phyloP scores from a whole-genome alignment of 1,140 invertebrate species.

The Tetramorium simillimum region DNA sequence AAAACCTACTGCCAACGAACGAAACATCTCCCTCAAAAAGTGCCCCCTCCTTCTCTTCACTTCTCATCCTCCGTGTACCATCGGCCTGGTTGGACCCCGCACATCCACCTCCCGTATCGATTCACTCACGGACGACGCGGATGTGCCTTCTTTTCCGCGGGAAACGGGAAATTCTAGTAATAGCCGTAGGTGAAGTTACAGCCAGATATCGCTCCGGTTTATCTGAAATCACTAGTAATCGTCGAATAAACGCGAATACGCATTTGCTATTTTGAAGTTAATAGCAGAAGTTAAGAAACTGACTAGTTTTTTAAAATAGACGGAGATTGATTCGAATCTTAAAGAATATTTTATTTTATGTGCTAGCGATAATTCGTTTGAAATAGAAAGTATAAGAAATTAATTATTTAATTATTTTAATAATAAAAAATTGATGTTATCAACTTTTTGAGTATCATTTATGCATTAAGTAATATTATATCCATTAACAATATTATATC shows the following conservation, averaged over 20 bases:
- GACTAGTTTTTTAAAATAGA: not conserved
- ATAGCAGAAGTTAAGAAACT: conserved; percentile 1
- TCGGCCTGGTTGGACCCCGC: conserved; percentile 61
- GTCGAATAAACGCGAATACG: not conserved
- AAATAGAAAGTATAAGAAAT: not conserved
- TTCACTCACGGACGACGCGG: conserved; percentile 77
- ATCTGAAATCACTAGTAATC: not conserved
- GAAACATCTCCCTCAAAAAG: conserved; percentile 85
- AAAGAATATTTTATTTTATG: not conserved
- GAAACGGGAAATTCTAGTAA: conserved; percentile 35
- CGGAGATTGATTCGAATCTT: not conserved
- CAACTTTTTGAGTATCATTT: not conserved
- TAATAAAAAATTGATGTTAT: not conserved
- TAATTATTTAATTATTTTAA: not conserved
- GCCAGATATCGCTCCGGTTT: not conserved
- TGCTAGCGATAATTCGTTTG: not conserved
- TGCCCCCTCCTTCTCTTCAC: conserved; percentile 71
- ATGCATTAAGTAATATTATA: not conserved
- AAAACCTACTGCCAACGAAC: conserved; percentile 77
- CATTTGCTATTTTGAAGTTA: not conserved
- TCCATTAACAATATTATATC: not conserved
- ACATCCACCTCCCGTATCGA: conserved; percentile 78
- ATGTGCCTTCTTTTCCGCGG: conserved; percentile 63
- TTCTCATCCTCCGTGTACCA: conserved; percentile 34
- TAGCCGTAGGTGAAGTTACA: conserved; percentile 16